Conservation (phyloP, 2,888 invertebrate species). For the Eumacrocentrus americanus region DNA sequence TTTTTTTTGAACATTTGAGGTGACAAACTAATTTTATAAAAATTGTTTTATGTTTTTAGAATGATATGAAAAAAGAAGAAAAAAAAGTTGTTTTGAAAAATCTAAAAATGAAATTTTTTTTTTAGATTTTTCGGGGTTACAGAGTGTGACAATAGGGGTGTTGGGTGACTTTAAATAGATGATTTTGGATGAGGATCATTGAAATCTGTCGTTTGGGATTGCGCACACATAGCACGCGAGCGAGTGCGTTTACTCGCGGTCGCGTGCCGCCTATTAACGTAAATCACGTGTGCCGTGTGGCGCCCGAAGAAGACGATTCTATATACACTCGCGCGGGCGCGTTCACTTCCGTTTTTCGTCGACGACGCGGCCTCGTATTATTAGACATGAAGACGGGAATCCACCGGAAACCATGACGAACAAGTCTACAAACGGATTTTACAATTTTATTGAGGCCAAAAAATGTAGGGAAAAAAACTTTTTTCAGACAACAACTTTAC, state of each 20-base stretch:
- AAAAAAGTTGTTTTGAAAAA: too few relatives aligned
- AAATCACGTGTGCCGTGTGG: conserved; percentile 35
- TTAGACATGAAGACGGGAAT: conserved; percentile 36
- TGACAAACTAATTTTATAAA: too few relatives aligned
- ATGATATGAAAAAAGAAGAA: too few relatives aligned
- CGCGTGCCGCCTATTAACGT: conserved; percentile 43
- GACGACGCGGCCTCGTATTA: conserved; percentile 34
- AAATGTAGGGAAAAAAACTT: too few relatives aligned
- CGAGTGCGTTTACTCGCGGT: conserved; percentile 28
- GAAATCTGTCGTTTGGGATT: not conserved
- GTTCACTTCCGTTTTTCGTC: conserved; percentile 26
- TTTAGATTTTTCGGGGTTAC: too few relatives aligned
- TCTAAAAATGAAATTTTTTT: too few relatives aligned
- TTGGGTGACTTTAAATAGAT: too few relatives aligned
- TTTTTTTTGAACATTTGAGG: too few relatives aligned
- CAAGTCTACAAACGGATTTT: not conserved
- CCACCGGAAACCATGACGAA: not conserved
- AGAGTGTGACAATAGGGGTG: too few relatives aligned
- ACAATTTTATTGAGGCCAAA: not conserved
- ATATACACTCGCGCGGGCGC: not conserved
- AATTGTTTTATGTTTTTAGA: too few relatives aligned
- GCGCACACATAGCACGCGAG: not conserved
- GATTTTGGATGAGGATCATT: too few relatives aligned
- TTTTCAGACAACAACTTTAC: too few relatives aligned
- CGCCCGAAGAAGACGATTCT: conserved; percentile 24